Percentiles rank a stretch among this genome's conserved stretches.
Conservation (phyloP, 1,140 invertebrate genomes). For the Copidosoma floridanum region DNA sequence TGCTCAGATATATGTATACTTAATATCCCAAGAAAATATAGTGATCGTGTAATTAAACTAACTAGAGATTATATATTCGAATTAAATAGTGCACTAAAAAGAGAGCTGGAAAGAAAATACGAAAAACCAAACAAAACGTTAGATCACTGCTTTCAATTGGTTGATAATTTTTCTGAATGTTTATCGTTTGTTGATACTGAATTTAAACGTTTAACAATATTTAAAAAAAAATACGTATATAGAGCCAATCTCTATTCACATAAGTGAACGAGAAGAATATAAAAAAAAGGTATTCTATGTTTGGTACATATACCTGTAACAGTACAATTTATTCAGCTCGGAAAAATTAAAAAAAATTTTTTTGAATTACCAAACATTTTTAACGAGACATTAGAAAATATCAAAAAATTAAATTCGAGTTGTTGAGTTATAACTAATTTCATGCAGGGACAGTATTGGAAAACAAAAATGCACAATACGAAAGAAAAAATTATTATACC, state of each 20-base stretch:
- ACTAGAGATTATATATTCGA: background rate
- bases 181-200: background rate
- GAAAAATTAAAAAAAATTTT: slow-evolving; percentile 13
- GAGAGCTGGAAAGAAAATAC: background rate
- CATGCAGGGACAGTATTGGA: slow-evolving; percentile 36
- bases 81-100: background rate
- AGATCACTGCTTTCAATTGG: background rate
- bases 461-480: slow-evolving; percentile 9
- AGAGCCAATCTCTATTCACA: background rate
- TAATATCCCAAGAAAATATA: background rate
- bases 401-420: slow-evolving; percentile 15
- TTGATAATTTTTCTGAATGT: background rate
- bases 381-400: slow-evolving; percentile 3
- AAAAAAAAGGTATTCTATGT: background rate
- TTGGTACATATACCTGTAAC: background rate
- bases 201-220: background rate
- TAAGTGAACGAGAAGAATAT: background rate
- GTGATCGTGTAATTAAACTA: background rate
- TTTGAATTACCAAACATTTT: slow-evolving; percentile 21
- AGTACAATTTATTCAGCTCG: slow-evolving; percentile 17
- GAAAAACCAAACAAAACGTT: background rate
- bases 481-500: slow-evolving; percentile 33
- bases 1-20: background rate
- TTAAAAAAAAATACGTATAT: background rate
- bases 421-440: slow-evolving; percentile 25